Evolutionary conservation across 2,113 vertebrate genomes (phyloP), one percentile per base, ranked within the genome.

Genomic region (Oreocharis arfaki): DNA sequence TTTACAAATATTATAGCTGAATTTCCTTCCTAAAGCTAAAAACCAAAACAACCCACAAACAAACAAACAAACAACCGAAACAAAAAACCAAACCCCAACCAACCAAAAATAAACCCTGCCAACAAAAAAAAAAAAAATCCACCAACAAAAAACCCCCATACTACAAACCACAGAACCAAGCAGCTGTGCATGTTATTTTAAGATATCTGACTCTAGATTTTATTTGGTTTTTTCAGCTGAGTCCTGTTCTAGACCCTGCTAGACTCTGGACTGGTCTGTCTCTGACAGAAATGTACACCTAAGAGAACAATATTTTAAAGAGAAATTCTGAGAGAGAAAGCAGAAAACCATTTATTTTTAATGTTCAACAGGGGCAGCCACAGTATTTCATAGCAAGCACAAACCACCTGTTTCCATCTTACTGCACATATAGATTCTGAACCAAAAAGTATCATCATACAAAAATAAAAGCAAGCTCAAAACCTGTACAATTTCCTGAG

Each of bases 61-160:
- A 69, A 57, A 33, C 24, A 50, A 50, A 50, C 44, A 11, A 67
- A 13, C 16, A 55, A n/a, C n/a, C n/a, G n/a, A 65, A 41, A 5
- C 7, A 27, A 39, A 44, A n/a, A 10, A 22, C 1, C 9, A 50
- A 59, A 37, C 9, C 3, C 10, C 4, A 33, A 64, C 14, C 7
- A 44, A 37, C 1, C 11, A 64, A 64, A 65, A 85, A 59, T 37
- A 27, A 65, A 10, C 10, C 6, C 19, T 7, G 30, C 23, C 28
- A 76, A 17, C 4, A 68, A 52, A 6, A 24, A 47, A 46, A n/a
- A n/a, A 53, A 22, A 44, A 44, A 30, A 3, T 33, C 7, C 6
- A 33, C 44, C 53, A 35, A 10, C 8, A 41, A 68, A 68, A 89
- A 81, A 9, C 0, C 0, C 3, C n/a, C 1, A 59, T 32, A 69